Evolutionary conservation across 2,888 invertebrate species (phyloP).

Genomic region (Magallana nippona): DNA sequence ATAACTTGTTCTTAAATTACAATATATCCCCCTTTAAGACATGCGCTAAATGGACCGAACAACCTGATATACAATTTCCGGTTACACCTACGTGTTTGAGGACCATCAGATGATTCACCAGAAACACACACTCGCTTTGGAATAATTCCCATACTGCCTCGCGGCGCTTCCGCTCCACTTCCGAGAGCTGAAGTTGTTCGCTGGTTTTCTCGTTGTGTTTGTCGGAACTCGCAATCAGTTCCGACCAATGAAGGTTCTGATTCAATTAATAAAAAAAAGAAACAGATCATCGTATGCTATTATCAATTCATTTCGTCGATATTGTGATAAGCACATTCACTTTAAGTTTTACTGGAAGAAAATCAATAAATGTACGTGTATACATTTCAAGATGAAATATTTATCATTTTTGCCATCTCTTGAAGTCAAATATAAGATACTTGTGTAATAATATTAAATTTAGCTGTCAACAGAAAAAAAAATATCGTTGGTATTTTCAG

Average conservation of each 20-base stretch:
- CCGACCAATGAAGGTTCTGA: conserved; percentile 78
- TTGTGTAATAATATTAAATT: no score
- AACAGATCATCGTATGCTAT: not conserved
- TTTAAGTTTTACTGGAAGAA: no score
- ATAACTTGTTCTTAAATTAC: no score
- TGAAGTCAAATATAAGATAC: no score
- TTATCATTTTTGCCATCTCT: no score
- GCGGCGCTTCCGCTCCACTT: conserved; percentile 79
- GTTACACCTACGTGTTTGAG: conserved; percentile 82
- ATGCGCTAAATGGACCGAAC: no score
- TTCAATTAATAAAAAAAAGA: conserved; percentile 44
- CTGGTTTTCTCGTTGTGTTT: conserved; percentile 69
- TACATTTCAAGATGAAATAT: no score
- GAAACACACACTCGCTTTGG: conserved; percentile 84
- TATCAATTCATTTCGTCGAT: not conserved
- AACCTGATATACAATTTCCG: not conserved
- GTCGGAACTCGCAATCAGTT: conserved; percentile 74
- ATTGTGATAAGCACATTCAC: no score
- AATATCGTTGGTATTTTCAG: no score
- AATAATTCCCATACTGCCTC: conserved; percentile 85
- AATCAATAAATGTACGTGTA: no score
- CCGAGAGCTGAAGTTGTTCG: conserved; percentile 66
- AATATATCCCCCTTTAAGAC: no score
- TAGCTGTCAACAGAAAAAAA: no score
- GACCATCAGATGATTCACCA: conserved; percentile 84